Base-by-base conservation (phyloP, 2,888 invertebrate genomes). In the Cacoxenus indagator region DNA sequence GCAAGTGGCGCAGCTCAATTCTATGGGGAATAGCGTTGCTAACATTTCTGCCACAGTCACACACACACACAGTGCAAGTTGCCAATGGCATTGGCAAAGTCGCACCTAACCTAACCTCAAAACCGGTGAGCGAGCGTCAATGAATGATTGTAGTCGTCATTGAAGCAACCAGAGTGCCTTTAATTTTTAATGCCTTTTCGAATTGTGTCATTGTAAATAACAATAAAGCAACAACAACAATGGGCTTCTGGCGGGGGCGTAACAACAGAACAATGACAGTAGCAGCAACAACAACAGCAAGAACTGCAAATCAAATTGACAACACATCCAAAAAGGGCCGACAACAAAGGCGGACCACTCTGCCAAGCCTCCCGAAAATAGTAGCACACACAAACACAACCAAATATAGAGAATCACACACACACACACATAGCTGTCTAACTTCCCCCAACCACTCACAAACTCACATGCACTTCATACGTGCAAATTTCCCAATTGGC, bases 111-210 rank as follows among this genome's bases (percentile, higher is more conserved):
- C 59, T 55, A 55, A 55, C 55, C 55, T 55, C 55, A 55, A 55
- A 55, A 55, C n/a, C 19, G 55, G 24, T 26, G 26, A 26, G 55
- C 55, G 17, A 48, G 48, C 48, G n/a, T n/a, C n/a, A 26, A 55
- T 55, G 55, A 55, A 27, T 55, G 55, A 55, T 55, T 27, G 55
- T 55, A 9, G 27, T n/a, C 19, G 24, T 27, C 57, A 4, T 26
- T 76, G 74, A 75, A 79, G 81, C 78, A 81, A 82, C 80, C 80
- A 74, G 82, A 79, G 83, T 82, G 82, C 82, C 80, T 85, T 85
- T 84, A 85, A 85, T 85, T 83, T 85, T 85, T 85, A 85, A 85
- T 85, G 83, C 79, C 83, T 85, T 84, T 85, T 78, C 83, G 78
- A 85, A 85, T 85, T 85, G 85, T 83, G 84, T 83, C 83, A 84